A percentile compares a stretch with the other conserved stretches of the same genome.
These are phyloP conservation scores for Acronicta leporina DNA, from an alignment of 2,888 invertebrate genomes.

Conservation along the genomic window DNA sequence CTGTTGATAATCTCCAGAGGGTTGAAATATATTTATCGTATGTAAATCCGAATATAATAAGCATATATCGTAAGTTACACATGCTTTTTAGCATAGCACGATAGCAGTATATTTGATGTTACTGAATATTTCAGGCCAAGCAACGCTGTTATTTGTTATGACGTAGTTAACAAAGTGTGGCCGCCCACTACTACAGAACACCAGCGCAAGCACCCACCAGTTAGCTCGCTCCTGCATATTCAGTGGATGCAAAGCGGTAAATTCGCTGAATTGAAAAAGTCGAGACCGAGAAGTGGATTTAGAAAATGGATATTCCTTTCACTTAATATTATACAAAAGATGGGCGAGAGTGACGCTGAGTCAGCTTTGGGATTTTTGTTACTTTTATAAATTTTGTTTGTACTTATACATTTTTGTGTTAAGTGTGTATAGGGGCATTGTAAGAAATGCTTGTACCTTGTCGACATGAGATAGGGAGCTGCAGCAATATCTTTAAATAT, in stretches of 20 bases:
- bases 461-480: neutral
- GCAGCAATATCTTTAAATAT: too few species aligned
- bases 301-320: slow-evolving; percentile 18
- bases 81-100: too few species aligned
- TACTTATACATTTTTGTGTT: too few species aligned
- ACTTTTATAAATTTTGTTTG: too few species aligned
- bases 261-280: slow-evolving; percentile 35
- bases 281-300: slow-evolving; percentile 15
- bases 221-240: slow-evolving; percentile 42
- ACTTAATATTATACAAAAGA: slow-evolving; percentile 4
- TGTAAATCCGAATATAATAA: too few species aligned
- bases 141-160: neutral
- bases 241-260: slow-evolving; percentile 41
- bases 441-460: neutral
- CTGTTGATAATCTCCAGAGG: too few species aligned
- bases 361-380: neutral
- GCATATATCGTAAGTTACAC: too few species aligned
- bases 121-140: slow-evolving; percentile 10
- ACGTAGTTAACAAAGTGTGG: slow-evolving; percentile 6
- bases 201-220: slow-evolving; percentile 12
- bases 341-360: neutral
- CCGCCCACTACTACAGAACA: neutral
- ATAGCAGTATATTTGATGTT: slow-evolving; percentile 1
- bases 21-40: too few species aligned
- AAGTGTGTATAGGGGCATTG: neutral